Conservation (phyloP, 2,797 vertebrate genomes). For the Pogonophryne albipinna region DNA sequence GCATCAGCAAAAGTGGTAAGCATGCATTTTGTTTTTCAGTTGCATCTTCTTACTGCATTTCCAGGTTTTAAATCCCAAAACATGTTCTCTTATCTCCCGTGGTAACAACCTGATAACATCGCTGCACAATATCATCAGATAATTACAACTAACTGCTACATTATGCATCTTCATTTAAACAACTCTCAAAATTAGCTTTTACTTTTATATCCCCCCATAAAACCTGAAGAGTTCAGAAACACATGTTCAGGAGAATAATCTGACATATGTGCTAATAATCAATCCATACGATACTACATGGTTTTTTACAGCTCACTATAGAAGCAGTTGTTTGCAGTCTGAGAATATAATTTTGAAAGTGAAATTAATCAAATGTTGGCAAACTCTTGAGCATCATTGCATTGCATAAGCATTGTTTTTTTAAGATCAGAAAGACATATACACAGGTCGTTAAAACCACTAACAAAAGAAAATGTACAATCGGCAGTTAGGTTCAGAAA, state of each 20-base stretch:
- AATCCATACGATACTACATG: slow-evolving; percentile 59
- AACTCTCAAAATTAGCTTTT: slow-evolving; percentile 64
- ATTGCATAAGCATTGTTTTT: slow-evolving; percentile 74
- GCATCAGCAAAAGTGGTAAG: slow-evolving; percentile 86
- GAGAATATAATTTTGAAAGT: slow-evolving; percentile 56
- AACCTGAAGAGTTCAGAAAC: slow-evolving; percentile 61
- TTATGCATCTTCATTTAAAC: slow-evolving; percentile 65
- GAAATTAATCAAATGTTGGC: slow-evolving; percentile 67
- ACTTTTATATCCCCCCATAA: slow-evolving; percentile 38
- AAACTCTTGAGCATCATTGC: slow-evolving; percentile 73
- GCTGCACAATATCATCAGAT: slow-evolving; percentile 57
- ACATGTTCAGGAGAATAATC: slow-evolving; percentile 60
- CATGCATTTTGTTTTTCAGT: slow-evolving; percentile 82
- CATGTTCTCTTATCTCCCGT: slow-evolving; percentile 35
- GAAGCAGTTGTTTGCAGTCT: slow-evolving; percentile 63
- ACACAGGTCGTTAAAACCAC: slow-evolving; percentile 70
- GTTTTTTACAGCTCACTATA: slow-evolving; percentile 59
- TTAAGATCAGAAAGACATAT: slow-evolving; percentile 67
- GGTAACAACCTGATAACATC: slow-evolving; percentile 58
- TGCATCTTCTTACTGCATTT: slow-evolving; percentile 66
- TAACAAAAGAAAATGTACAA: slow-evolving; percentile 76
- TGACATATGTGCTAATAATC: slow-evolving; percentile 54
- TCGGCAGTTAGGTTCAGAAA: slow-evolving; percentile 82
- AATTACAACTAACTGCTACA: slow-evolving; percentile 58
- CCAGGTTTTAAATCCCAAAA: slow-evolving; percentile 62